phyloP scores from a whole-genome alignment of 2,113 vertebrate species.

The Antigone vipio region DNA sequence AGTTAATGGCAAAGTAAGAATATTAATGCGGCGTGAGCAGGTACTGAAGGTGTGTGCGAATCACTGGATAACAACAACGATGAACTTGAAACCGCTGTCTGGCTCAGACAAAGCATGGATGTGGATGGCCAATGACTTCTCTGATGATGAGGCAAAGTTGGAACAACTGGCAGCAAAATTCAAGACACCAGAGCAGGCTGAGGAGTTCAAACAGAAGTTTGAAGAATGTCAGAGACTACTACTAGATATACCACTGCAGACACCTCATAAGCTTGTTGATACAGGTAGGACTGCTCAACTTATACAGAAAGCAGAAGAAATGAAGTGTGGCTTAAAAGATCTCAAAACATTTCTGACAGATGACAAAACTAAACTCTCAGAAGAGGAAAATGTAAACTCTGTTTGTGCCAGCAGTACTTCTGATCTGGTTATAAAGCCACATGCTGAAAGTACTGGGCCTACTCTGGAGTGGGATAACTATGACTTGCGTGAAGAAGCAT shows the following conservation, averaged over 20 bases:
- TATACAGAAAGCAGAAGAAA: constrained; percentile 97
- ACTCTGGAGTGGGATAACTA: constrained; percentile 94
- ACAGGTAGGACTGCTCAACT: constrained; percentile 91
- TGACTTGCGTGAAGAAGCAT: constrained; percentile 84
- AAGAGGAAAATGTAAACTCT: constrained; percentile 75
- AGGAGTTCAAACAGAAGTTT: constrained; percentile 94
- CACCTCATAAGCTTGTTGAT: constrained; percentile 95
- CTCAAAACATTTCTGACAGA: constrained; percentile 91
- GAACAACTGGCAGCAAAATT: constrained; percentile 95
- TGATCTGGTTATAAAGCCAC: constrained; percentile 73
- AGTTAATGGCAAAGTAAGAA: constrained; percentile 88
- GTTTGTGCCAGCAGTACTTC: constrained; percentile 44
- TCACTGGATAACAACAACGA: constrained; percentile 97
- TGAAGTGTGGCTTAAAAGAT: constrained; percentile 97
- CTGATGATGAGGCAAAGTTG: constrained; percentile 89
- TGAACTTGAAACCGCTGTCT: constrained; percentile 93
- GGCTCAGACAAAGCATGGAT: constrained; percentile 96
- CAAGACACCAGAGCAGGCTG: constrained; percentile 90
- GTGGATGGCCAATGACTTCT: constrained; percentile 94
- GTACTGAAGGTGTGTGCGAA: constrained; percentile 98
- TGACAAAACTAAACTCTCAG: constrained; percentile 82
- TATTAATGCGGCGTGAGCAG: constrained; percentile 96
- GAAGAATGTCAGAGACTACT: constrained; percentile 92
- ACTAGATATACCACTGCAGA: constrained; percentile 94
- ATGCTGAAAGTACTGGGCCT: constrained; percentile 81